Evolutionary conservation across 2,797 vertebrate species (phyloP).

Genomic region (Chloroceryle inda): DNA sequence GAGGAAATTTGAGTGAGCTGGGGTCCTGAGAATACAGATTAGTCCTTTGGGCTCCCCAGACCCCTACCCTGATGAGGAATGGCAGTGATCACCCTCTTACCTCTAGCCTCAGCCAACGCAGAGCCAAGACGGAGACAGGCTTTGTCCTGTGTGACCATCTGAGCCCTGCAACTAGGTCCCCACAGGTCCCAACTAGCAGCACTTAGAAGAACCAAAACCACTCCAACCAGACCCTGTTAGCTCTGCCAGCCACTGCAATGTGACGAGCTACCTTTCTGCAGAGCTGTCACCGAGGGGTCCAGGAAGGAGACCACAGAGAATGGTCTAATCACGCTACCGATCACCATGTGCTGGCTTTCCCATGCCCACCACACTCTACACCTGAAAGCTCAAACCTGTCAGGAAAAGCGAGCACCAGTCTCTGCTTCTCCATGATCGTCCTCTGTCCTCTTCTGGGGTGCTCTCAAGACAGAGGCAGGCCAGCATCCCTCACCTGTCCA

Average conservation of each 20-base stretch:
- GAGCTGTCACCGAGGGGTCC: background rate
- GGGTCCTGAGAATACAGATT: background rate
- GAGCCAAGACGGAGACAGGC: background rate
- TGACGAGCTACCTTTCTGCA: fast-evolving
- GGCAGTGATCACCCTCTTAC: background rate
- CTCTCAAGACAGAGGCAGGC: background rate
- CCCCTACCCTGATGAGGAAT: background rate
- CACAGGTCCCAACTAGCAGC: background rate
- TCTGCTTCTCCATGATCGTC: background rate
- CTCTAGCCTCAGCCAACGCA: background rate
- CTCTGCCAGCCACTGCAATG: background rate
- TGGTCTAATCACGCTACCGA: background rate
- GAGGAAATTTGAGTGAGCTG: background rate
- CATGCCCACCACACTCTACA: fast-evolving
- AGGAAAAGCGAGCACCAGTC: background rate
- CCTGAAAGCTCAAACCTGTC: background rate
- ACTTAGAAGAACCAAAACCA: background rate
- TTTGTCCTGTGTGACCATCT: background rate
- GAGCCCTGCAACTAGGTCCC: background rate
- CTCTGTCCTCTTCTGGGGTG: background rate
- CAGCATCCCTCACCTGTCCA: background rate
- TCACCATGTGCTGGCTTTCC: background rate
- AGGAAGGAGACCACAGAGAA: background rate
- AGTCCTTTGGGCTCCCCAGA: background rate
- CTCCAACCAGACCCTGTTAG: background rate